Base-by-base conservation (phyloP, 2,113 vertebrate genomes). In the Oenanthe melanoleuca region DNA sequence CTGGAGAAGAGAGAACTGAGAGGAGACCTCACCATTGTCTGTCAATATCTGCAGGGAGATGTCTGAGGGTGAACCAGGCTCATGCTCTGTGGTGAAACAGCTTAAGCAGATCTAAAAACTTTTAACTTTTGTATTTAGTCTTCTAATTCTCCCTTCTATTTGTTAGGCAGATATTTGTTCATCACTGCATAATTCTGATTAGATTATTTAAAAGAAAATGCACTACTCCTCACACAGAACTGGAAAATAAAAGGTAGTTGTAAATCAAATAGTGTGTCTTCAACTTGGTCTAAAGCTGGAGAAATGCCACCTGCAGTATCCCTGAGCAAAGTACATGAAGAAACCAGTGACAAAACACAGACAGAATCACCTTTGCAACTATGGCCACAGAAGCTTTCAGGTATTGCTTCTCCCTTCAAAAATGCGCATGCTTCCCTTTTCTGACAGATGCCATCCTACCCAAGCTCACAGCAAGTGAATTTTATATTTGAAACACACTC, bases 81-180 rank as follows among this genome's bases (percentile, higher is more conserved):
- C 45, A n/a, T 74, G 8, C 8, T 9, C 0, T 1, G 5, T 5
- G 1, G 21, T 37, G 11, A 70, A 69, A 59, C 1, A 80, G 5
- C 3, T 88, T 69, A 69, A 44, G 25, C 6, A 75, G 15, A 65
- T 45, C 12, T 50, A 61, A 45, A 56, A 64, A 38, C 4, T 19
- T 67, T 12, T 14, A 73, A 16, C 8, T 24, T 61, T 77, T 38
- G 3, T 71, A 33, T 64, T 42, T 82, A 28, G 21, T 73, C 49
- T 69, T 60, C 14, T 33, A 81, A 31, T 79, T 67, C 1, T 65
- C 2, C 5, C 8, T 80, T 52, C 40, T 55, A 44, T 20, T 29
- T 69, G 1, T n/a, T 61, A 59, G 33, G 11, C 17, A 69, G 24
- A 6, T 59, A 6, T 23, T 38, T 69, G 5, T 53, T 83, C 15